Percentiles rank a stretch among this genome's conserved stretches.
These are phyloP conservation scores for Balaenoptera acutorostrata DNA, from an alignment of 2,113 vertebrate species.

Conservation along the genomic window DNA sequence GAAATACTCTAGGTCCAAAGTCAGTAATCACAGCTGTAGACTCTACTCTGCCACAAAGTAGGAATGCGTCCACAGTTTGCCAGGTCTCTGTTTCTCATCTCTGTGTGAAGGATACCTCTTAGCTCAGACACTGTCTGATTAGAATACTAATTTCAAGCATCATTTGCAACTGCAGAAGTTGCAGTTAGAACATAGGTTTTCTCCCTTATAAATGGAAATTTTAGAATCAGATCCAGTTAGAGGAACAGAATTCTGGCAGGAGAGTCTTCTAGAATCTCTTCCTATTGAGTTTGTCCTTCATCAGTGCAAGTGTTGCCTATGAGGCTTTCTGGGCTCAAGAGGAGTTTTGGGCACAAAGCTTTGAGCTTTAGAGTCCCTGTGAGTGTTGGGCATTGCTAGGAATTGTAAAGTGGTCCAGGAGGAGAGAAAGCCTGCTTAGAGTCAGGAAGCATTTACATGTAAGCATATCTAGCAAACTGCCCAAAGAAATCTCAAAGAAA, in stretches of 20 bases:
- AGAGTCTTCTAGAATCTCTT: not conserved
- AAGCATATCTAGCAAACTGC: not conserved
- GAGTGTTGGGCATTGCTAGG: not conserved
- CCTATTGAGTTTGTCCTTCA: not conserved
- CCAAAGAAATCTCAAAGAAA: not conserved
- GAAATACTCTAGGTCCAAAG: not conserved
- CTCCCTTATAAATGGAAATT: not conserved
- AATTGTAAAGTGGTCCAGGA: not conserved
- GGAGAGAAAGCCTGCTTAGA: not conserved
- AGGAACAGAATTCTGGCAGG: not conserved
- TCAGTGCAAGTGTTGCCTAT: not conserved
- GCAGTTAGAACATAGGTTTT: not conserved
- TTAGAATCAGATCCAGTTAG: not conserved
- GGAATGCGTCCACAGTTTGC: not conserved
- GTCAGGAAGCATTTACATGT: not conserved
- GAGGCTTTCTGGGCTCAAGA: not conserved
- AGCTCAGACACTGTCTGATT: not conserved
- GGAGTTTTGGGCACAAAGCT: not conserved
- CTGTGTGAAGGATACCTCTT: not conserved
- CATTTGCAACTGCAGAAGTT: not conserved
- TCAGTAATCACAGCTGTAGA: not conserved
- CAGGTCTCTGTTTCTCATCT: not conserved
- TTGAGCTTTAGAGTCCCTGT: not conserved
- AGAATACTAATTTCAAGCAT: conserved; percentile 15
- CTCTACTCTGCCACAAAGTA: not conserved